Percentiles rank a stretch among this genome's conserved stretches.
Conservation (phyloP, 2,797 vertebrate species). For the Arctocebus calabarensis region DNA sequence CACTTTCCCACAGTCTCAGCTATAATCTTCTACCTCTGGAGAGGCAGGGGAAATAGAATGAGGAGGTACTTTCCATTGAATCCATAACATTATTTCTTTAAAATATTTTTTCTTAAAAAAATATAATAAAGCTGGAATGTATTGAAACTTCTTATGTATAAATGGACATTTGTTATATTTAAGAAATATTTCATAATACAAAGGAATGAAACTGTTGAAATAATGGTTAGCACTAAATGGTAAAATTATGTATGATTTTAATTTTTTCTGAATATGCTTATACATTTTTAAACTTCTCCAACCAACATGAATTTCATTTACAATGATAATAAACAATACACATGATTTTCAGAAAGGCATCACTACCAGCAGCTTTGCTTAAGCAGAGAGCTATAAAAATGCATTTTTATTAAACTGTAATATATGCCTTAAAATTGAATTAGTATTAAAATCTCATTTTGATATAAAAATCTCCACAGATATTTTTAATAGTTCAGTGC, state of each 20-base stretch:
- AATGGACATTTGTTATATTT: not conserved
- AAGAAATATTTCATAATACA: slow-evolving; percentile 9
- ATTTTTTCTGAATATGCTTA: not conserved
- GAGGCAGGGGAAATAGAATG: not conserved
- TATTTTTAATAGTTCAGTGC: slow-evolving; percentile 27
- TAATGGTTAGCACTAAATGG: not conserved
- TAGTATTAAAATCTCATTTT: slow-evolving; percentile 37
- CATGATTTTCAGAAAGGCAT: not conserved
- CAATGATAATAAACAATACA: not conserved
- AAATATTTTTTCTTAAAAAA: not conserved
- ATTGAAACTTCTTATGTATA: not conserved
- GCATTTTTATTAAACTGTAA: not conserved
- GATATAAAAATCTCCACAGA: not conserved
- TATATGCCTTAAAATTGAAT: not conserved
- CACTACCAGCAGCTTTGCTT: not conserved
- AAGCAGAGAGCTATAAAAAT: slow-evolving; percentile 1
- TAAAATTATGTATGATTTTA: not conserved
- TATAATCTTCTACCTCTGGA: not conserved
- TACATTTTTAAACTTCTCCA: slow-evolving; percentile 34
- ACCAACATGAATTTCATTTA: not conserved
- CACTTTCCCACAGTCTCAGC: not conserved
- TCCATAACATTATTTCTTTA: not conserved
- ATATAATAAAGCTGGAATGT: not conserved
- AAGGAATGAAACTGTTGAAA: not conserved
- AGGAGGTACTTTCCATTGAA: not conserved